These are phyloP conservation scores for Sesia bembeciformis DNA, from an alignment of 2,888 invertebrate genomes.

Conservation along the genomic window DNA sequence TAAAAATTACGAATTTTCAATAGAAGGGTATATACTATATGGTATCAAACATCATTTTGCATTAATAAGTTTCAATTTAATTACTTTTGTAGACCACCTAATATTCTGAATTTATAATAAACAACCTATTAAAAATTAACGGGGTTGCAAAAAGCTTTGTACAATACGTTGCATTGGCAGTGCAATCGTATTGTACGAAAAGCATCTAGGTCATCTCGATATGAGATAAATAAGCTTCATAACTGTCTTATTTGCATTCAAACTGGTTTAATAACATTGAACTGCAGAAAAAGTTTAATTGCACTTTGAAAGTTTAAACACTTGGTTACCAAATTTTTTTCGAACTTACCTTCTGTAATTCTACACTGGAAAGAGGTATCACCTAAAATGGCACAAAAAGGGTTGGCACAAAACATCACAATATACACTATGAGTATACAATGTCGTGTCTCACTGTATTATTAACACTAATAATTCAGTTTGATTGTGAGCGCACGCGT, in stretches of 20 bases:
- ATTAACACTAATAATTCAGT: slow-evolving; percentile 1
- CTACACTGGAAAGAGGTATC: slow-evolving; percentile 32
- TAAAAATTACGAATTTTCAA: too few relatives aligned
- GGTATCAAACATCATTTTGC: too few relatives aligned
- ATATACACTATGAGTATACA: slow-evolving; percentile 48
- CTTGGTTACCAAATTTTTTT: neutral
- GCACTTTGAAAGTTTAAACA: neutral
- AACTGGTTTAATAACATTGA: neutral
- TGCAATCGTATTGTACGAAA: neutral
- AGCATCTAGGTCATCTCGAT: neutral
- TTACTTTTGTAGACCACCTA: too few relatives aligned
- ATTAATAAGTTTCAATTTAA: too few relatives aligned
- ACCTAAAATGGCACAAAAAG: slow-evolving; percentile 54
- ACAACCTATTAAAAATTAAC: too few relatives aligned
- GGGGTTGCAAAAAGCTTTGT: neutral
- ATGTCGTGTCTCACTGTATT: slow-evolving; percentile 40
- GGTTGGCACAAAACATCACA: slow-evolving; percentile 67
- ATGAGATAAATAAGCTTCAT: neutral
- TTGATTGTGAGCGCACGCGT: slow-evolving; percentile 21
- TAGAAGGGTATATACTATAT: too few relatives aligned
- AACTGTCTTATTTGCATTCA: neutral
- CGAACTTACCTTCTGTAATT: slow-evolving; percentile 41
- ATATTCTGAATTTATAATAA: too few relatives aligned
- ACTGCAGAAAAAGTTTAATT: neutral
- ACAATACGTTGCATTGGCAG: neutral